Evolutionary conservation across 2,797 vertebrate species (phyloP).

Genomic region (Ataeniobius toweri): DNA sequence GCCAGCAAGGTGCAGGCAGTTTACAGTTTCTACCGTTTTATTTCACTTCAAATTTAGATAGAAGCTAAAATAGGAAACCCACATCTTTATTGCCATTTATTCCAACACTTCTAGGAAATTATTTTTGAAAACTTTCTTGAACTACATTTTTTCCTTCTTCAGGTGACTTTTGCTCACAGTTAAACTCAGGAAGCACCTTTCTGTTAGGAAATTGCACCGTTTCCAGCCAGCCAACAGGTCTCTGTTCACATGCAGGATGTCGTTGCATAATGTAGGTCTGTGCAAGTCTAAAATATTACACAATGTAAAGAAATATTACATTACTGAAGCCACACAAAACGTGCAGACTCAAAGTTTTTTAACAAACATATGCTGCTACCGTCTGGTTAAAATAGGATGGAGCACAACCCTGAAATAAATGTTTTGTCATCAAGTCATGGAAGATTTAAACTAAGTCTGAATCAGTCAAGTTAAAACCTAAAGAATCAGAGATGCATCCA

Average conservation of each 20-base stretch:
- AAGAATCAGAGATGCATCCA: too few relatives aligned
- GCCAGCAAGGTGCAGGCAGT: slow-evolving; percentile 42
- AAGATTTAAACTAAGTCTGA: not conserved
- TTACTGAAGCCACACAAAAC: not conserved
- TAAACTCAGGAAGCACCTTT: slow-evolving; percentile 77
- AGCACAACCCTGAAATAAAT: not conserved
- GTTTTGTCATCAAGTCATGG: not conserved
- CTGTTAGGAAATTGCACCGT: slow-evolving; percentile 56
- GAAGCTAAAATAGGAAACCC: not conserved
- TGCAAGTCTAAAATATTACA: slow-evolving; percentile 12
- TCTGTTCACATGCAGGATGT: slow-evolving; percentile 30
- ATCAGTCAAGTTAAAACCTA: not conserved
- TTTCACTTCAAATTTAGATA: not conserved
- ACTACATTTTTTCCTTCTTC: not conserved
- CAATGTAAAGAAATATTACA: slow-evolving; percentile 3
- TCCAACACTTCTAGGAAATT: not conserved
- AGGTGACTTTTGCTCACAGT: slow-evolving; percentile 38
- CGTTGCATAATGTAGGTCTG: slow-evolving; percentile 35
- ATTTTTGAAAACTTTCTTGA: not conserved
- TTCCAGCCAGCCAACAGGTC: slow-evolving; percentile 42
- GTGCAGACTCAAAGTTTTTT: not conserved
- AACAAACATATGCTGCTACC: not conserved
- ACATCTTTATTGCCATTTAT: not conserved
- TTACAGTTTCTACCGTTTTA: not conserved
- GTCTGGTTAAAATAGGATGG: not conserved